Percentiles rank a stretch among this genome's conserved stretches.
Conservation (phyloP, 2,113 vertebrate species). For the Neodon shergylaensis region DNA sequence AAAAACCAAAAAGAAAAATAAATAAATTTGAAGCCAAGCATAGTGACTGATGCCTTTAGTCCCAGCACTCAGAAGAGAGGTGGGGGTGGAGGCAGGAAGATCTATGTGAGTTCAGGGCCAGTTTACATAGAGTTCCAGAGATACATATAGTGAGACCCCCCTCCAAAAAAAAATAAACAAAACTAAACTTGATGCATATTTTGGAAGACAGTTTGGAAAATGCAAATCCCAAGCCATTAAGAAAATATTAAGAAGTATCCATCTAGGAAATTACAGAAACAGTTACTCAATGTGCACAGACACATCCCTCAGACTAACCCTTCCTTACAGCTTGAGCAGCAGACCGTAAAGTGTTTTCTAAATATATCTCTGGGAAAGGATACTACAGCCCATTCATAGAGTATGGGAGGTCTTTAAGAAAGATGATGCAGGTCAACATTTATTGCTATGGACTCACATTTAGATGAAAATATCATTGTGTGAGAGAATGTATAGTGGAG, state of each 20-base stretch:
- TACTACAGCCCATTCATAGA: not conserved
- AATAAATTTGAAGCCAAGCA: not conserved
- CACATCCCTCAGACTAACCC: not conserved
- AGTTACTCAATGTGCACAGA: not conserved
- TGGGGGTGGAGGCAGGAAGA: not conserved
- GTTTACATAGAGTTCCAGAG: not conserved
- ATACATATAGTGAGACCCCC: not conserved
- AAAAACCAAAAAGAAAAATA: not conserved
- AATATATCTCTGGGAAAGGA: not conserved
- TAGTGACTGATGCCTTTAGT: not conserved
- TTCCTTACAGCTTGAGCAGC: not conserved
- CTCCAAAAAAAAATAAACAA: not conserved
- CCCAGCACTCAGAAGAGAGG: not conserved
- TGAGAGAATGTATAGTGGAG: not conserved
- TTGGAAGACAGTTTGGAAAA: not conserved
- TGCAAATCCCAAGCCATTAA: not conserved
- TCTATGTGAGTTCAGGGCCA: not conserved
- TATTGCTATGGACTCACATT: not conserved
- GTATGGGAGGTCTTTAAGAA: not conserved
- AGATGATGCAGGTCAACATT: not conserved
- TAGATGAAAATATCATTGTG: not conserved
- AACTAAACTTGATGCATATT: not conserved
- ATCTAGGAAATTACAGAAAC: conserved; percentile 45
- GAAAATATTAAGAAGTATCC: conserved; percentile 24
- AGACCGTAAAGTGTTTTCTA: not conserved